Percentiles rank a stretch among this genome's conserved stretches.
Evolutionary conservation across 2,113 vertebrate species (phyloP).

Genomic region (Scopus umbretta): DNA sequence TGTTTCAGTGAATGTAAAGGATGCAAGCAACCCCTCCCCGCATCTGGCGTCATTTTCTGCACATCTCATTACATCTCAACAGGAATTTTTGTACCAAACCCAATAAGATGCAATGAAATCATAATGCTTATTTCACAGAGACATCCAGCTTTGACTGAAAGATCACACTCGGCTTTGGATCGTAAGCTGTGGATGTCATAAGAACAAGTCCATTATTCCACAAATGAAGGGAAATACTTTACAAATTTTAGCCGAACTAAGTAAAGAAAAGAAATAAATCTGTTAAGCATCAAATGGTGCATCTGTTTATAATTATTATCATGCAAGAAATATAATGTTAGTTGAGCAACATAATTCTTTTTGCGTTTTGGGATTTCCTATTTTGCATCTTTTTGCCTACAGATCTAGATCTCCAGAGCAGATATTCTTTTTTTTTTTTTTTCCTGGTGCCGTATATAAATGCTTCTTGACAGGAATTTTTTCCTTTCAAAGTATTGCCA

Average conservation of each 20-base stretch:
- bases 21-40: neutral
- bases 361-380: constrained; percentile 52
- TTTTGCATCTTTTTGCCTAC: constrained; percentile 22
- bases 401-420: neutral
- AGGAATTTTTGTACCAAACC: neutral
- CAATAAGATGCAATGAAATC: neutral
- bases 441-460: neutral
- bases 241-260: constrained; percentile 32
- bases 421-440: neutral
- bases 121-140: neutral
- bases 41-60: neutral
- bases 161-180: neutral
- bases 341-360: constrained; percentile 37
- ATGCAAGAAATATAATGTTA: constrained; percentile 1
- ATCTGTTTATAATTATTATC: constrained; percentile 39
- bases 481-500: neutral
- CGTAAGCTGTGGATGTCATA: neutral
- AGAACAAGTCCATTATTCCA: constrained; percentile 21
- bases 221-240: neutral
- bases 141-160: neutral
- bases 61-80: neutral
- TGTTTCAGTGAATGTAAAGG: neutral
- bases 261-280: constrained; percentile 1
- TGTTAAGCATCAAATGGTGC: neutral
- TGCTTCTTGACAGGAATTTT: neutral